Evolutionary conservation across 2,113 vertebrate genomes (phyloP).

Genomic region (Atractosteus spatula): DNA sequence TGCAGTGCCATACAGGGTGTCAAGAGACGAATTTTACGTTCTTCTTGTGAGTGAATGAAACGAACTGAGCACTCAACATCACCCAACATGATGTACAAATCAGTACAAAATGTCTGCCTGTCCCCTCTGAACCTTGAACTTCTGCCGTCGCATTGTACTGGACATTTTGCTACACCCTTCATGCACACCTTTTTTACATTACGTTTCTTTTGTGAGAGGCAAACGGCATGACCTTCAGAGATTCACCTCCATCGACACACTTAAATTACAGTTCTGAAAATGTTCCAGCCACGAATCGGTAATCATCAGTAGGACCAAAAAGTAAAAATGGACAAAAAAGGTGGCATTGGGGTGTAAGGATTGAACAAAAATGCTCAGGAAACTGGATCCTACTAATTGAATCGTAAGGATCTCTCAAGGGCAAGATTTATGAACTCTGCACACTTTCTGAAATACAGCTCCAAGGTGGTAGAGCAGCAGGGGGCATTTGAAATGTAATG

Average conservation of each 20-base stretch:
- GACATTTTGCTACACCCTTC: no score
- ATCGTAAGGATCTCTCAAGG: slow-evolving; percentile 6
- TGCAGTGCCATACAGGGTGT: no score
- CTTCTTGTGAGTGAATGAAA: no score
- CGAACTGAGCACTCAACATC: not conserved
- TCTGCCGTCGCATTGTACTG: not conserved
- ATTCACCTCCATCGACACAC: not conserved
- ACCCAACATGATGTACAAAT: slow-evolving; percentile 4
- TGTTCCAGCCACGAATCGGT: not conserved
- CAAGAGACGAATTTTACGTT: no score
- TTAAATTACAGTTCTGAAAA: not conserved
- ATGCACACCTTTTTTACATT: no score
- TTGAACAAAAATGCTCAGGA: slow-evolving; percentile 33
- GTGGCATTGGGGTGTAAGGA: slow-evolving; percentile 26
- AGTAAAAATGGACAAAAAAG: slow-evolving; percentile 18
- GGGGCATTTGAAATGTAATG: not conserved
- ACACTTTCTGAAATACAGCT: slow-evolving; percentile 6
- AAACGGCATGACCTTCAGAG: not conserved
- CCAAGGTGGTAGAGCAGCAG: slow-evolving; percentile 10
- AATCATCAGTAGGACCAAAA: slow-evolving; percentile 2
- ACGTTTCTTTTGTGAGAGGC: no score
- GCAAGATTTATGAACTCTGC: slow-evolving; percentile 18
- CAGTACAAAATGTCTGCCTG: not conserved
- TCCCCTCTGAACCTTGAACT: slow-evolving; percentile 16
- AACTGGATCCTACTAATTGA: slow-evolving; percentile 5